Evolutionary conservation across 2,113 vertebrate genomes (phyloP), one percentile per base, ranked within the genome.

Genomic region (Neogobius melanostomus): DNA sequence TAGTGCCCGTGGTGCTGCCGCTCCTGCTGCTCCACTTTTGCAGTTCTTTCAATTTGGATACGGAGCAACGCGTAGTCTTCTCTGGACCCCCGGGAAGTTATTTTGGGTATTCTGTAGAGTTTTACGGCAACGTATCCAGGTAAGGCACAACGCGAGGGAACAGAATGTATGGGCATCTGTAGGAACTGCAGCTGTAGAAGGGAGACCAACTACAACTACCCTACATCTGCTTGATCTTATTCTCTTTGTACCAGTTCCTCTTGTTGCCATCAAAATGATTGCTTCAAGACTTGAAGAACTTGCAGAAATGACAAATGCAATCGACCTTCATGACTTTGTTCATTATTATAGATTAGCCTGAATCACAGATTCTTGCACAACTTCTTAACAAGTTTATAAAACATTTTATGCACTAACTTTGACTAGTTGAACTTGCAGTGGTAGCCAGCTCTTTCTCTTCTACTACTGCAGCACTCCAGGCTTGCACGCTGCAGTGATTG

Each of bases 91-190:
- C 0, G 64, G 81, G 85, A 5, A 91, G 87, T 87, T 87, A 87
- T 8, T 91, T 90, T 66, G 90, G 90, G 5, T 91, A 88, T 16
- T 88, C 90, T 0, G 86, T 91, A 80, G 90, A 91, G 42, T 89
- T 91, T 76, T 85, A 84, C 73, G 42, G 21, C 0, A 76, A 80
- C 77, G 68, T 85, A n/a, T 77, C 85, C 76, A 88, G 89, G 90
- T 91, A 69, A 69, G 71, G 59, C 46, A 14, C 5, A 14, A 42
- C 8, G 1, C 21, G 17, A 21, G 12, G 49, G n/a, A 36, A 36
- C 28, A 36, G 15, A 9, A 17, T 53, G 8, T 53, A 16, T 53
- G 16, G 9, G 52, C 8, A 53, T 53, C 51, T 53, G 28, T 16
- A 7, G 16, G 5, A n/a, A 52, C 15, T 52, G 51, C 6, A 6